Conservation (phyloP, 2,888 invertebrate species). For the Patella pellucida region DNA sequence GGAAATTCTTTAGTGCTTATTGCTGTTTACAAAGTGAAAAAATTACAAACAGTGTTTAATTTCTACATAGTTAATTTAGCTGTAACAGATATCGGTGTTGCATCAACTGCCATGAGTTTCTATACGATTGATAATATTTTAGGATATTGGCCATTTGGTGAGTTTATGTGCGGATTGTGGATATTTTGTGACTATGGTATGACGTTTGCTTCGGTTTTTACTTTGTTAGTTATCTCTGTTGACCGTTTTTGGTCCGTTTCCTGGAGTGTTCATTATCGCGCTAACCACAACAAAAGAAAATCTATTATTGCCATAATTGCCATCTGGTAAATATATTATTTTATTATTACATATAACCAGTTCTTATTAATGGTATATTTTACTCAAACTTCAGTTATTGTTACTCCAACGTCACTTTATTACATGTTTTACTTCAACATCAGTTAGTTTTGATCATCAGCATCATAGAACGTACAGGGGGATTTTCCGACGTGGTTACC, state of each 20-base stretch:
- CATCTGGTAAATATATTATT: conserved; percentile 50
- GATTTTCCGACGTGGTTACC: too few species aligned
- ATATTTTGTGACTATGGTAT: conserved; percentile 70
- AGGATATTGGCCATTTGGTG: conserved; percentile 68
- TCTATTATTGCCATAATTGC: conserved; percentile 38
- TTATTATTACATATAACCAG: too few species aligned
- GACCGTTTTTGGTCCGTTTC: conserved; percentile 63
- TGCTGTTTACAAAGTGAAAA: conserved; percentile 60
- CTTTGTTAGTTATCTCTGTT: conserved; percentile 64
- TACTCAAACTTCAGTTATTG: too few species aligned
- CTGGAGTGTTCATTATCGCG: conserved; percentile 54
- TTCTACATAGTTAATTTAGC: conserved; percentile 55
- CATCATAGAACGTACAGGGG: too few species aligned
- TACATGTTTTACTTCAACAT: background rate
- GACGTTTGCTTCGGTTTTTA: conserved; percentile 70
- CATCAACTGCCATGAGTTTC: conserved; percentile 66
- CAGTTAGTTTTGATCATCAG: too few species aligned
- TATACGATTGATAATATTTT: conserved; percentile 63
- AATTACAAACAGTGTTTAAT: conserved; percentile 66
- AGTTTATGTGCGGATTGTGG: conserved; percentile 66
- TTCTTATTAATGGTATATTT: too few species aligned
- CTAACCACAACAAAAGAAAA: conserved; percentile 50
- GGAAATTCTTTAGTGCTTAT: conserved; percentile 67
- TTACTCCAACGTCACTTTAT: too few species aligned
- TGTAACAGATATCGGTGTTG: conserved; percentile 64